These are phyloP conservation scores for Eristalis pertinax DNA, from an alignment of 2,888 invertebrate genomes.

Conservation along the genomic window DNA sequence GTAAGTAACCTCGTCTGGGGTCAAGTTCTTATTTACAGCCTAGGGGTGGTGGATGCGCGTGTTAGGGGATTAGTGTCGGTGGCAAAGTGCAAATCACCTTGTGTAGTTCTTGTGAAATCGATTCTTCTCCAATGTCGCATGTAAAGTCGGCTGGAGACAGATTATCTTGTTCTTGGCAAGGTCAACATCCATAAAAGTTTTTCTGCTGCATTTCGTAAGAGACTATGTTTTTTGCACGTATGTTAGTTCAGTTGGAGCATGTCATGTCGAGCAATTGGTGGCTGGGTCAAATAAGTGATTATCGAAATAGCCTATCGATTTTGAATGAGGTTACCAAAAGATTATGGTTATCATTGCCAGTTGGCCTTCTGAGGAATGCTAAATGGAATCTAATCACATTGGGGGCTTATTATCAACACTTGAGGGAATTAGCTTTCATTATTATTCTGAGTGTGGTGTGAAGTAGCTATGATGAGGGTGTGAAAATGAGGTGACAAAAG, in stretches of 20 bases:
- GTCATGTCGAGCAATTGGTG: not conserved
- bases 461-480: too few relatives aligned
- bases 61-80: constrained; percentile 13
- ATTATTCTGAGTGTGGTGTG: not conserved
- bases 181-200: not conserved
- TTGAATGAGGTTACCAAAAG: not conserved
- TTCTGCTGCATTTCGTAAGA: not conserved
- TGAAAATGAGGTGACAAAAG: too few relatives aligned
- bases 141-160: not conserved
- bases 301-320: not conserved
- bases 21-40: not conserved
- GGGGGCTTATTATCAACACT: not conserved
- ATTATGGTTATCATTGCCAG: not conserved
- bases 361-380: not conserved
- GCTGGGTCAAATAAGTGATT: not conserved
- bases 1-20: not conserved
- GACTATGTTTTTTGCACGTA: not conserved
- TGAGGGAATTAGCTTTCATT: not conserved
- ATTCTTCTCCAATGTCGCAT: not conserved
- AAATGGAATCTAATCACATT: not conserved
- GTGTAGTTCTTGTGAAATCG: not conserved
- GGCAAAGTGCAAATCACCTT: constrained; percentile 10
- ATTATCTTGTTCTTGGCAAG: not conserved
- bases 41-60: not conserved
- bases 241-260: not conserved